Evolutionary conservation across 2,797 vertebrate genomes (phyloP).

Genomic region (Neoniphon sammara): DNA sequence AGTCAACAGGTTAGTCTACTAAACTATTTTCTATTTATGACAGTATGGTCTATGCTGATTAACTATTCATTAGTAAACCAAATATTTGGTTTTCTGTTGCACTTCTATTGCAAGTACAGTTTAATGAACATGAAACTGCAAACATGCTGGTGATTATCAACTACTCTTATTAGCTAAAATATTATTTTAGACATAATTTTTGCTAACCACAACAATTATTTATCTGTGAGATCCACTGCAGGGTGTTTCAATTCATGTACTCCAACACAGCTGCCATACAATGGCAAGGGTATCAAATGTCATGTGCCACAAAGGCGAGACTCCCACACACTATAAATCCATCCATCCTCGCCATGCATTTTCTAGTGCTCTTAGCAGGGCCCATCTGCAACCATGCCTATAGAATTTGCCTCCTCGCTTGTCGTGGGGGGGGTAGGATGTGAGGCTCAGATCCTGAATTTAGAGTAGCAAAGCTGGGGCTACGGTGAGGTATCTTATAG

Average conservation of each 20-base stretch:
- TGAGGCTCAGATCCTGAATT: conserved; percentile 52
- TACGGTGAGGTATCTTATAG: conserved; percentile 75
- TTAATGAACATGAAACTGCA: conserved; percentile 19
- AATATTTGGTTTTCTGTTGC: not conserved
- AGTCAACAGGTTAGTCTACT: no score
- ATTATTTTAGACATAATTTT: conserved; percentile 24
- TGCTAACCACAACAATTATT: conserved; percentile 9
- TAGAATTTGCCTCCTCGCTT: conserved; percentile 11
- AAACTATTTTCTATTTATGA: not conserved
- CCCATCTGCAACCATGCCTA: not conserved
- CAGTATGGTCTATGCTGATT: not conserved
- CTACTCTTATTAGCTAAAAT: conserved; percentile 1
- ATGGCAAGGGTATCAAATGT: conserved; percentile 21
- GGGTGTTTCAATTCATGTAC: conserved; percentile 20
- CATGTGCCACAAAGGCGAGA: conserved; percentile 18
- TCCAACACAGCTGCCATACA: conserved; percentile 22
- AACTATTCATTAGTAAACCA: not conserved
- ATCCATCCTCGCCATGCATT: conserved; percentile 18
- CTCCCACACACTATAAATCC: conserved; percentile 17
- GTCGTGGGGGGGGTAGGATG: conserved; percentile 30
- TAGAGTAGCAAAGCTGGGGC: conserved; percentile 58
- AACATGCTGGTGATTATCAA: not conserved
- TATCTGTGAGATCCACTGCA: conserved; percentile 12
- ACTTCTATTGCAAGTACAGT: not conserved
- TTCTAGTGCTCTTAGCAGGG: not conserved